Evolutionary conservation across 2,797 vertebrate genomes (phyloP), one percentile per base, ranked within the genome.

Genomic region (Hoplostethus atlanticus): DNA sequence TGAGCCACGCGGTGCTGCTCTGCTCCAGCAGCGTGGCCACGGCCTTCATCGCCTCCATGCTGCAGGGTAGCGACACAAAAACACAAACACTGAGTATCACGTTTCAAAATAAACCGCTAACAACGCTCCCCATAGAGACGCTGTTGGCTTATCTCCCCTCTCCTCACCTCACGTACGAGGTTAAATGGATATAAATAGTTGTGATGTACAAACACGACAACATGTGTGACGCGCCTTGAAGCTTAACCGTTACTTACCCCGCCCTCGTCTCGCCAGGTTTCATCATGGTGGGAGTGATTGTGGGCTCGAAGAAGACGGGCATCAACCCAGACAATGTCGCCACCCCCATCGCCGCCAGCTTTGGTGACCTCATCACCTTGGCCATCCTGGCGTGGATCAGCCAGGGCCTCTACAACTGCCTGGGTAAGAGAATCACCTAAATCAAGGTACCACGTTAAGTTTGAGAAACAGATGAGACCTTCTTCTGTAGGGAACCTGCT

Each of bases 281-380:
- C 89, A 97, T 98, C 90, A 99, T 99, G 97, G 98, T 99, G 84
- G 98, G 97, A 11, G 97, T 99, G 76, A 99, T 99, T 11, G 97
- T 99, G 87, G 97, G 97, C 48, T 98, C 97, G 0, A 98, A 99
- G 95, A 98, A 99, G 93, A 98, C 97, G 0, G 97, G 98, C 61
- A 97, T 99, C 90, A 99, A 99, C 89, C 97, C 97, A 34, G 98
- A 99, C 92, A 99, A 99, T 0, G 97, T 99, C 73, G 97, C 97
- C 76, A 99, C 97, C 4, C 98, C 97, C 38, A 99, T 99, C 61
- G 98, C 97, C 11, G 98, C 97, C 85, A 98, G 97, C 81, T 98
- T 98, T 76, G 98, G 98, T 34, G 98, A 99, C 91, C 97, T 99
- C 83, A 98, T 99, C 81, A 98, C 97, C 9, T 91, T 99, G 86